Conservation (phyloP, 2,113 vertebrate species). For the Verasper variegatus region DNA sequence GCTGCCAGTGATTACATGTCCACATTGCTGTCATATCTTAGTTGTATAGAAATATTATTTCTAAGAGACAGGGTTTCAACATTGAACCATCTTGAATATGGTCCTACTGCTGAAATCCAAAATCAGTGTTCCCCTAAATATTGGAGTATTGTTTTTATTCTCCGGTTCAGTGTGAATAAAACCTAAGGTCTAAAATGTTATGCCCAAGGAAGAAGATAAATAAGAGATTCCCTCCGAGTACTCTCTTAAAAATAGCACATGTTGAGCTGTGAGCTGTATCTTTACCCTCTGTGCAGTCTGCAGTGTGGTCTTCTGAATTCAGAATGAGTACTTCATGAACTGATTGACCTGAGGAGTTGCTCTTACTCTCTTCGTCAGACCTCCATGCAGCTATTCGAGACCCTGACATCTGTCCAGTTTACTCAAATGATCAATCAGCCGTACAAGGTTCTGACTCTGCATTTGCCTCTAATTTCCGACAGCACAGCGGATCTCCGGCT, state of each 20-base stretch:
- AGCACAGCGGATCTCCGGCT: conserved; percentile 10
- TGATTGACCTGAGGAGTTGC: conserved; percentile 23
- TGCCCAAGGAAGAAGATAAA: neutral
- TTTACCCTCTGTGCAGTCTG: neutral
- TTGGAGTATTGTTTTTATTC: neutral
- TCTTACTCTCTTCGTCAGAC: conserved; percentile 14
- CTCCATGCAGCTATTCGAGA: conserved; percentile 7
- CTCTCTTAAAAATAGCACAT: neutral
- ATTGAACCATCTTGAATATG: too few relatives aligned
- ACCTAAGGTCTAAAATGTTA: neutral
- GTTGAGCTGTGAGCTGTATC: neutral
- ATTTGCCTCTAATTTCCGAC: conserved; percentile 52
- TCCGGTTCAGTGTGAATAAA: neutral
- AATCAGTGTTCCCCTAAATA: too few relatives aligned
- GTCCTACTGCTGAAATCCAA: too few relatives aligned
- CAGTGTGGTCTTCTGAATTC: conserved; percentile 10
- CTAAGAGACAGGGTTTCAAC: neutral
- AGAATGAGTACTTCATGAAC: conserved; percentile 12
- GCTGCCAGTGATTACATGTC: neutral
- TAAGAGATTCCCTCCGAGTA: neutral
- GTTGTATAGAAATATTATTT: neutral
- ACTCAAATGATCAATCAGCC: conserved; percentile 47
- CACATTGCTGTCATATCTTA: neutral
- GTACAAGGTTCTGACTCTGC: conserved; percentile 41
- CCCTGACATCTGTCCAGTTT: conserved; percentile 41